Evolutionary conservation across 2,797 vertebrate genomes (phyloP).

Genomic region (Falco berigora): DNA sequence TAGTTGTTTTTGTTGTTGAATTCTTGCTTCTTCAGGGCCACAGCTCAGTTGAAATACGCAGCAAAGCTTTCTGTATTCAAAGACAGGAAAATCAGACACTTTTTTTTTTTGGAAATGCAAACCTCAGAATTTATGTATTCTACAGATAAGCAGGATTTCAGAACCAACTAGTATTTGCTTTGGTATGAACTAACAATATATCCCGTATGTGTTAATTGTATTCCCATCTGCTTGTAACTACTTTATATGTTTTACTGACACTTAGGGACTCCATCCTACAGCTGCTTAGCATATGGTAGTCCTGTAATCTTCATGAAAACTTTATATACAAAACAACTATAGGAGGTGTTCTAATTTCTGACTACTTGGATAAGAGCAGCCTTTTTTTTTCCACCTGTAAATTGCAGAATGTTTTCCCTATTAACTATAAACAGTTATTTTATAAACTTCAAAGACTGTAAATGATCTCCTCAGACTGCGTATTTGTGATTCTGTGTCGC

Average conservation of each 20-base stretch:
- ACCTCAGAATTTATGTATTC: not conserved
- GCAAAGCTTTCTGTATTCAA: not conserved
- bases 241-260: constrained; percentile 22
- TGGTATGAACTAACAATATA: not conserved
- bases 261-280: constrained; percentile 5
- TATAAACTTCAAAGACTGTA: constrained; percentile 21
- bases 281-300: constrained; percentile 36
- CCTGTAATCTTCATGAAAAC: constrained; percentile 7
- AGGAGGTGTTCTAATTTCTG: not conserved
- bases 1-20: not conserved
- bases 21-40: not conserved
- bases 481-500: not conserved
- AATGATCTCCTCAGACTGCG: not conserved
- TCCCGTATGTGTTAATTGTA: not conserved
- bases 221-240: constrained; percentile 42
- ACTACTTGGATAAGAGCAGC: not conserved
- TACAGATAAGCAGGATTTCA: not conserved
- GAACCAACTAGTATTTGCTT: not conserved
- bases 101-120: not conserved
- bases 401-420: not conserved
- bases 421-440: not conserved
- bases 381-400: not conserved
- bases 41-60: not conserved
- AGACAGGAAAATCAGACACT: not conserved
- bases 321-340: not conserved